Conservation (phyloP, 2,113 vertebrate genomes). For the Pomatorhinus ruficollis region DNA sequence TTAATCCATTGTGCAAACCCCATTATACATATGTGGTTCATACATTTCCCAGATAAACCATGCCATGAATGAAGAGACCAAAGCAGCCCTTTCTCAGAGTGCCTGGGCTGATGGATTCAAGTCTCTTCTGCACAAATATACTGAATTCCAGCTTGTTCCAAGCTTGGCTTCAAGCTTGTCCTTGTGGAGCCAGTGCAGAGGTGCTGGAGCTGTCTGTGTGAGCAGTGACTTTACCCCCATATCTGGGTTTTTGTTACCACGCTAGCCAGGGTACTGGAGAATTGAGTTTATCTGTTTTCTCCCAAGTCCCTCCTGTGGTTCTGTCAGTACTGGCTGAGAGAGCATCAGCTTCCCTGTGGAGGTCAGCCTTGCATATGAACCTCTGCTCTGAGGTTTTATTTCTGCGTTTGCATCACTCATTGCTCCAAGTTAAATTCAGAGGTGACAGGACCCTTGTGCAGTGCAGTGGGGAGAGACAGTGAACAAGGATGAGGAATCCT, state of each 20-base stretch:
- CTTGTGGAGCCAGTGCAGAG: neutral
- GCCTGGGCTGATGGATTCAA: neutral
- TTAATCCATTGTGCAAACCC: neutral
- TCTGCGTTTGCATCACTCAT: neutral
- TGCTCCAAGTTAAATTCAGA: neutral
- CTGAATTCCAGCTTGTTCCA: neutral
- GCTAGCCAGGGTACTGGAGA: neutral
- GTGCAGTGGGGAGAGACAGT: neutral
- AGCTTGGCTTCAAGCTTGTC: neutral
- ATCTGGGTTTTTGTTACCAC: neutral
- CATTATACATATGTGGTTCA: neutral
- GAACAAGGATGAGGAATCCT: neutral
- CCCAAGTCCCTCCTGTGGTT: neutral
- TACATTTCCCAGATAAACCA: neutral
- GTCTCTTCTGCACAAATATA: neutral
- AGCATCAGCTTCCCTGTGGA: neutral
- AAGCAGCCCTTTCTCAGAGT: neutral
- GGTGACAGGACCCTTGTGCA: neutral
- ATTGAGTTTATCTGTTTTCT: neutral
- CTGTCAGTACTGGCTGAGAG: neutral
- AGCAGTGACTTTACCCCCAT: neutral
- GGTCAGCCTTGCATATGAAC: neutral
- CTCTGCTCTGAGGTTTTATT: slow-evolving; percentile 2
- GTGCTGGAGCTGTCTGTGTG: neutral
- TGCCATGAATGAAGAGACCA: neutral